Base-by-base conservation (phyloP, 2,888 invertebrate genomes). In the Rhyacophila evoluta region DNA sequence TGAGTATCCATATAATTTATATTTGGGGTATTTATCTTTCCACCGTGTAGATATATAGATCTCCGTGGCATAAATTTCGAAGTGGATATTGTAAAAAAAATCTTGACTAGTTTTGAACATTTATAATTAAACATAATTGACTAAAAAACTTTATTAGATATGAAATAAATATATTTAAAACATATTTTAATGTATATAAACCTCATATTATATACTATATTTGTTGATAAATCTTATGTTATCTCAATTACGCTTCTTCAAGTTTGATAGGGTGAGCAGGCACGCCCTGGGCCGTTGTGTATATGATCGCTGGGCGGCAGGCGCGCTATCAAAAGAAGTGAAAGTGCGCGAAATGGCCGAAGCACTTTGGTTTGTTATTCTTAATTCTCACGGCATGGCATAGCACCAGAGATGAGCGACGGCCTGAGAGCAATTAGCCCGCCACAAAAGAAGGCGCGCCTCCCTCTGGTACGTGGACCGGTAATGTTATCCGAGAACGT, bases 371-470 rank as follows among this genome's bases (percentile, higher is more conserved):
- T 8, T 5, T 19, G 55, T 19, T 55, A 6, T 55, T 55, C 25
- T 12, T 55, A 55, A 55, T 55, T 55, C 55, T 55, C 55, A 55
- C 55, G 55, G 55, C 55, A 19, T 19, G 15, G 55, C 19, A 55
- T 19, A 15, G 55, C 55, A 55, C 15, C 55, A 10, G 55, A 55
- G 55, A 55, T 55, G 55, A 19, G 55, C 55, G 55, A 55, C 55
- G 55, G 19, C 55, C 55, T 15, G 19, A 15, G 55, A 55, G 55
- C 55, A 55, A 55, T 55, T 55, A 55, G 55, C 55, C 55, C 55
- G 55, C 6, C 10, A 55, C 55, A 55, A 55, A 55, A 19, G 19
- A 12, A 10, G 38, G 55, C 55, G 5, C 25, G 19, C 55, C 55
- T 19, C 55, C 55, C 55, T 19, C 19, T 19, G 55, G 55, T 55